Percentiles rank a stretch among this genome's conserved stretches.
Conservation (phyloP, 1,140 invertebrate genomes). For the Hydropsyche tenuis region DNA sequence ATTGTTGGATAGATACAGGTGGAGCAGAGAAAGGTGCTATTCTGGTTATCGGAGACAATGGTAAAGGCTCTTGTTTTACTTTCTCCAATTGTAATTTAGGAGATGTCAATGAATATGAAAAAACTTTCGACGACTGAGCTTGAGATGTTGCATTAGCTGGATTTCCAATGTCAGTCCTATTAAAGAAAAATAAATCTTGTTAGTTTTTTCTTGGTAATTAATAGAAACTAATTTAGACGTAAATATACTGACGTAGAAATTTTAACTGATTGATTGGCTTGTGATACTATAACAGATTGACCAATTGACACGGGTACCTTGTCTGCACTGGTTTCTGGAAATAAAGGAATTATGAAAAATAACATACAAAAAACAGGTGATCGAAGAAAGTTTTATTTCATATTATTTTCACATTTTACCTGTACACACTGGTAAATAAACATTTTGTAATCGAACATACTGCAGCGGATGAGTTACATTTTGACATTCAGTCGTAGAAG, state of each 20-base stretch:
- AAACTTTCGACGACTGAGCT: constrained; percentile 8
- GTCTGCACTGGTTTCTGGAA: constrained; percentile 41
- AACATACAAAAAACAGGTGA: neutral
- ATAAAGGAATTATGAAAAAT: no score
- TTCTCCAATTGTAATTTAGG: constrained; percentile 1
- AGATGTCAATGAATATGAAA: constrained; percentile 32
- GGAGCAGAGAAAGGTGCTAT: constrained; percentile 51
- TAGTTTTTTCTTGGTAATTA: neutral
- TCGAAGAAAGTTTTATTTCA: neutral
- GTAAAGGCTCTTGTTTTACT: constrained; percentile 31
- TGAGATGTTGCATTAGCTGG: neutral
- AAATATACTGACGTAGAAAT: constrained; percentile 41
- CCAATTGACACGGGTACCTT: constrained; percentile 37
- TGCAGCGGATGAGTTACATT: constrained; percentile 52
- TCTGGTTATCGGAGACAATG: constrained; percentile 40
- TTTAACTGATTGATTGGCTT: constrained; percentile 44
- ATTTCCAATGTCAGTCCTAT: constrained; percentile 52
- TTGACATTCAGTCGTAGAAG: constrained; percentile 33
- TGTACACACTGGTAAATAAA: constrained; percentile 56
- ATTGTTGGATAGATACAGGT: constrained; percentile 52
- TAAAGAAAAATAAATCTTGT: constrained; percentile 32
- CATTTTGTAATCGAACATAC: constrained; percentile 57
- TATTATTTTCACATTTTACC: constrained; percentile 52
- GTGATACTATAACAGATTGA: constrained; percentile 50
- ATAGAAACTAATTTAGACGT: neutral